Conservation (phyloP, 2,888 invertebrate genomes). For the Taenaris catops region DNA sequence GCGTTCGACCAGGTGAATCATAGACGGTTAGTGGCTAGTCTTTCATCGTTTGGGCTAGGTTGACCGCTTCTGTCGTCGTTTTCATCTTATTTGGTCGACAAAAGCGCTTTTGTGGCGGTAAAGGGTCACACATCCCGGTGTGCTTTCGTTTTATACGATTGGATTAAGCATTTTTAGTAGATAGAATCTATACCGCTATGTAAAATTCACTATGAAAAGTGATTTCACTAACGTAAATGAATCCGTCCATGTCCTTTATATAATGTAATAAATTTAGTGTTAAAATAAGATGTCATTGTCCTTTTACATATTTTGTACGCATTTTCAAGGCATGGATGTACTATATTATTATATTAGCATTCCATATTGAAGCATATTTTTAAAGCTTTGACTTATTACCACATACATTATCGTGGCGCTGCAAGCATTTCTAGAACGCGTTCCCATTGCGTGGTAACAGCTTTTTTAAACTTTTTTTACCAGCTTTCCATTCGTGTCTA, state of each 20-base stretch:
- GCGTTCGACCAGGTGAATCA: constrained; percentile 3
- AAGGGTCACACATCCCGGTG: constrained; percentile 12
- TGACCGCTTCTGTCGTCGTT: constrained; percentile 12
- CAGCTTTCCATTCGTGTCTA: too few relatives aligned
- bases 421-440: too few relatives aligned
- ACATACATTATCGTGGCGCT: too few relatives aligned
- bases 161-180: neutral
- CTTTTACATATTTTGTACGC: constrained; percentile 7
- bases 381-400: too few relatives aligned
- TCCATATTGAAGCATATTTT: too few relatives aligned
- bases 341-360: too few relatives aligned
- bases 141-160: neutral
- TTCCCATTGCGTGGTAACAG: too few relatives aligned
- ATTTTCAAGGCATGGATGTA: too few relatives aligned
- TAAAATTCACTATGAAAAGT: neutral
- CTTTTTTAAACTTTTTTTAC: too few relatives aligned
- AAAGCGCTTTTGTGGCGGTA: constrained; percentile 8
- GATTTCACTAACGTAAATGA: constrained; percentile 5
- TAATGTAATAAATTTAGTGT: constrained; percentile 2
- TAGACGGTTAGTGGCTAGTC: constrained; percentile 1
- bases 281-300: constrained; percentile 2
- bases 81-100: constrained; percentile 5
- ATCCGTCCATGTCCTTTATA: constrained; percentile 16
- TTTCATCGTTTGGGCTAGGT: constrained; percentile 10
- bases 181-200: too few relatives aligned